Evolutionary conservation across 1,140 invertebrate genomes (phyloP), one percentile per base, ranked within the genome.

Genomic region (Temnothorax longispinosus): DNA sequence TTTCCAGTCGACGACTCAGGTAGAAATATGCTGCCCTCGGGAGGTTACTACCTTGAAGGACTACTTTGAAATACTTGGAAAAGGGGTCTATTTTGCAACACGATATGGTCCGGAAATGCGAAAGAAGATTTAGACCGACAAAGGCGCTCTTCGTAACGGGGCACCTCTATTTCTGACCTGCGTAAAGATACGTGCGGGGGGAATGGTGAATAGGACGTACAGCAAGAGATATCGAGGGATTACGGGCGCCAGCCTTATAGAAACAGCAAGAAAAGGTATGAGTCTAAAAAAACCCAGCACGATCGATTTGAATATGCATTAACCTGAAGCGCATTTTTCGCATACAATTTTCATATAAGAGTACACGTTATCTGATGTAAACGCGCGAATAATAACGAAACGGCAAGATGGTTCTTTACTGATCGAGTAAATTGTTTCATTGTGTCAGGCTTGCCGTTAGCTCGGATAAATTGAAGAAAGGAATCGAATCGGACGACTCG

Each of bases 71-170:
- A 41, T 41, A 41, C 38, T 41, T 6, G 6, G 82, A 88, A 91
- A 58, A 89, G 76, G 82, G 90, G 74, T 88, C 77, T 47, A 88
- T 89, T 91, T 91, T 80, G 86, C 86, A 84, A 89, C 35, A 75
- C 2, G n/a, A 72, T 56, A 18, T 21, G 82, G 54, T 35, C 52
- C 84, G 87, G 85, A 87, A 87, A 90, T 41, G 54, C 8, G 27
- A 27, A 27, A 27, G 27, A 27, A 27, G 27, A 27, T 27, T 27
- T 27, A 27, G 21, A 50, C 56, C 69, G 50, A 62, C 75, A 50
- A 64, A 67, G 71, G 27, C 27, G 27, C 27, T 27, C 27, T 27
- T 27, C 27, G 27, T 27, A 27, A 27, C 27, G 27, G 27, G 27
- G 27, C 27, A 27, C 27, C 27, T 27, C 27, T 27, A 27, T 27